Evolutionary conservation across 1,140 invertebrate species (phyloP), one percentile per base, ranked within the genome.

Genomic region (Drosophila littoralis): DNA sequence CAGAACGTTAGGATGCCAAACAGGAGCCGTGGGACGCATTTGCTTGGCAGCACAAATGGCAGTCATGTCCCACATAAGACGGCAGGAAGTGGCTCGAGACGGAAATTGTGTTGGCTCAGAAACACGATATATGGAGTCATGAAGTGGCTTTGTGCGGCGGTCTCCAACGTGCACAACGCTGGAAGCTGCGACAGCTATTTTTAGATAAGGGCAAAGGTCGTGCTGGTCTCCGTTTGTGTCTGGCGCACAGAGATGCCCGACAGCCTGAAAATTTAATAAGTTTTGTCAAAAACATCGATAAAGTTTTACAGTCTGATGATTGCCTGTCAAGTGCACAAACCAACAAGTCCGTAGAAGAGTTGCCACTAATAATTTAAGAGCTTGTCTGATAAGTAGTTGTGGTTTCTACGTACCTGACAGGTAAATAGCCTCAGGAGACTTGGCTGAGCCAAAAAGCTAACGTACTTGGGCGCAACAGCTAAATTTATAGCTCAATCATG

Each of bases 271-370:
- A 54, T 74, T 63, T 54, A 57, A 64, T 60, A 70, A 65, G 51
- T 55, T 5, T 28, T 5, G 4, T 28, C 22, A 28, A 28, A 28
- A 28, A 28, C 5, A 28, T 28, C 22, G 22, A 28, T 0, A 28
- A 28, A 28, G 22, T 28, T 28, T 28, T 28, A 28, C 22, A 28
- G 22, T 5, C 22, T 28, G 22, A 28, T 28, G 4, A 28, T 28
- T 28, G 22, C 22, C 22, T 77, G 81, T 80, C 81, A 84, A 78
- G 81, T 77, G 66, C 76, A 82, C 64, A 32, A 33, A 51, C 13
- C 28, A 40, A 17, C 36, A 8, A 51, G 33, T 33, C 45, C 43
- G 13, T 12, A 43, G 22, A 12, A 55, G 38, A 55, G 42, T 50
- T 40, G 48, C 6, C 36, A 35, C 51, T 22, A 65, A 71, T 51